Evolutionary conservation across 2,888 invertebrate species (phyloP).

Genomic region (Morpho deidamia): DNA sequence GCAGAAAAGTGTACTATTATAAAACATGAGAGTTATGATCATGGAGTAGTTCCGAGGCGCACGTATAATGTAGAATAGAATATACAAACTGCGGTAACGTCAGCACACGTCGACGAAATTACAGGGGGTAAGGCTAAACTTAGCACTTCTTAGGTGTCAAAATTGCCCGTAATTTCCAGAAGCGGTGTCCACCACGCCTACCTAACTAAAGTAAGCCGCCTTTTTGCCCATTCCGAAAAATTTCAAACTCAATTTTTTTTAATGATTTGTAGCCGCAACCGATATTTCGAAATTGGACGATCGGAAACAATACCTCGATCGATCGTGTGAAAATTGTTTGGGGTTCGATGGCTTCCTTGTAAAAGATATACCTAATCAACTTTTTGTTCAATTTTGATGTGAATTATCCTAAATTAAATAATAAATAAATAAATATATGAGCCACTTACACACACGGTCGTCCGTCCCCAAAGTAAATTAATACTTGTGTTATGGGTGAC

Average conservation of each 20-base stretch:
- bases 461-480: too few species aligned
- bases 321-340: conserved; percentile 70
- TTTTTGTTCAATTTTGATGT: background rate
- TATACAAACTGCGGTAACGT: conserved; percentile 40
- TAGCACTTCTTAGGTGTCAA: conserved; percentile 76
- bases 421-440: too few species aligned
- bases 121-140: conserved; percentile 62
- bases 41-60: conserved; percentile 41
- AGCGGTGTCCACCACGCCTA: conserved; percentile 59
- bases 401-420: too few species aligned
- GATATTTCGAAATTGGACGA: conserved; percentile 69
- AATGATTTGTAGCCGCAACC: conserved; percentile 70
- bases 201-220: conserved; percentile 66
- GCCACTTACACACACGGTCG: too few species aligned
- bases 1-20: conserved; percentile 57
- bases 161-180: conserved; percentile 73
- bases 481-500: too few species aligned
- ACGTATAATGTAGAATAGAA: conserved; percentile 41
- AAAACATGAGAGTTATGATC: conserved; percentile 64
- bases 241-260: conserved; percentile 61
- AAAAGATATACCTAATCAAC: conserved; percentile 8
- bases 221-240: conserved; percentile 62
- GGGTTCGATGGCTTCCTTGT: conserved; percentile 35
- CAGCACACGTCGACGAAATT: conserved; percentile 62
- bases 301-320: conserved; percentile 56